Conservation (phyloP, 2,888 invertebrate genomes). For the Stenotaenia linearis region DNA sequence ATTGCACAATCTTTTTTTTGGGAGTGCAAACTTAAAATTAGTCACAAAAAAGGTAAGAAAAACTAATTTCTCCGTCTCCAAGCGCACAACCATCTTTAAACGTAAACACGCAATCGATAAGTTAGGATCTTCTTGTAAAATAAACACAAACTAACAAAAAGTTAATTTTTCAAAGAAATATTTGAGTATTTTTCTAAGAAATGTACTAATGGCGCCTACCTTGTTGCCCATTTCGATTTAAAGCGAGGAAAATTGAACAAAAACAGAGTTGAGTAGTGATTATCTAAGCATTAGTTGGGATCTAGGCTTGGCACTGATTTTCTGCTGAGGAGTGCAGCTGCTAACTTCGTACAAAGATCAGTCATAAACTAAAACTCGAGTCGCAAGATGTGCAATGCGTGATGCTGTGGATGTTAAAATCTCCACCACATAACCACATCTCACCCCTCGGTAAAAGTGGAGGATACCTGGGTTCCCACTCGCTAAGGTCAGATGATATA, state of each 20-base stretch:
- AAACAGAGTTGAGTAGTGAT: neutral
- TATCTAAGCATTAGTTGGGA: neutral
- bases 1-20: neutral
- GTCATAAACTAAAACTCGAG: neutral
- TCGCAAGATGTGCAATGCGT: neutral
- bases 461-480: neutral
- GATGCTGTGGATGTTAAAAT: neutral
- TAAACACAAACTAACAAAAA: neutral
- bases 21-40: neutral
- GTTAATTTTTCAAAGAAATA: neutral
- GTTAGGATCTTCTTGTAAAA: too few species aligned
- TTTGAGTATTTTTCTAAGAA: neutral
- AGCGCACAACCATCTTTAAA: neutral
- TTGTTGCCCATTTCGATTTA: neutral
- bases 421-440: neutral
- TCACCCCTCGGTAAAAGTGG: neutral
- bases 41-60: neutral
- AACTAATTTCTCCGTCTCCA: neutral
- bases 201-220: neutral
- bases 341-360: neutral
- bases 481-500: neutral
- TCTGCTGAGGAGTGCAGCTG: neutral
- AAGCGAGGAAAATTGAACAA: neutral
- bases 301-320: neutral
- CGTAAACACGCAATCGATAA: neutral